Evolutionary conservation across 2,113 vertebrate genomes (phyloP), one percentile per base, ranked within the genome.

Genomic region (Oryzias melastigma): DNA sequence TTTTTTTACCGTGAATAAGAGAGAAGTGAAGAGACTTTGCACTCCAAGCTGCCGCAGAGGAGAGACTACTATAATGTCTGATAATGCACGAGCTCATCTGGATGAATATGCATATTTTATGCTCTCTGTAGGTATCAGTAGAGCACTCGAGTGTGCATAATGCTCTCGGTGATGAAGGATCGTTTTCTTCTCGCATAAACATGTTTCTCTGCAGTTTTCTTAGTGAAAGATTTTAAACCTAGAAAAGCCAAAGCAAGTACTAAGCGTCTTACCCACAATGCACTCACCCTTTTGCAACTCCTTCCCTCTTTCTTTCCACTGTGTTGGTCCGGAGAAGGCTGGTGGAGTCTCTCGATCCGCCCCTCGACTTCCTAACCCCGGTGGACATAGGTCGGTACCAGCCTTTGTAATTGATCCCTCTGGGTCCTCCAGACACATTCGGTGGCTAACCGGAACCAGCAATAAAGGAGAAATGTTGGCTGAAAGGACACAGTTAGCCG

Each of bases 391-490:
- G 79, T 80, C 58, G 53, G 85, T 84, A 84, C 83, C 68, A 27
- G 78, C 73, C 77, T 70, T 56, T 25, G 77, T 91, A 92, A 92
- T 91, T 92, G 90, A 91, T 92, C 91, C 90, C 91, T 84, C 55
- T 86, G 89, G 87, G 89, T 75, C 81, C 77, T 73, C 35, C 56
- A 73, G 75, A 68, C 82, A 78, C 72, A 86, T 85, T 82, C 69
- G 82, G 75, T 73, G 61, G 64, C 64, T 84, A 78, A 87, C 88
- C 82, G 89, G 81, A 87, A 85, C 73, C 68, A 65, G 82, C 66
- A 47, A 74, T 75, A 85, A 88, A 13, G 85, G 81, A 79, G 85
- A 87, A 82, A 83, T 85, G 88, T 84, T 85, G 61, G 74, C 60
- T 75, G 14, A 14, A 65, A 24, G 67, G 61, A 35, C 35, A 35